Base-by-base conservation (phyloP, 2,113 vertebrate species). In the Gambusia holbrooki region DNA sequence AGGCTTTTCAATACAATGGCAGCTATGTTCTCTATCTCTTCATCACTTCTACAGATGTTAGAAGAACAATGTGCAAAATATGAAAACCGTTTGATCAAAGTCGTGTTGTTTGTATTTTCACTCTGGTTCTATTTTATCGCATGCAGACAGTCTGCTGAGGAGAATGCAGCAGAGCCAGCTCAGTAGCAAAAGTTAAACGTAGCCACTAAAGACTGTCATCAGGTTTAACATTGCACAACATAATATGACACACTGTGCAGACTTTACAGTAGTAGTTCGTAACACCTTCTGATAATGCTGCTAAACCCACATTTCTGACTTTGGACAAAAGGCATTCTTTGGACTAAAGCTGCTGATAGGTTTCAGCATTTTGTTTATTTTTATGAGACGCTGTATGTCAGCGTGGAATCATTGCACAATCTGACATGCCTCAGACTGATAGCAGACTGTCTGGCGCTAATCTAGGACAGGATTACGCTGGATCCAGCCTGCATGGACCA, bases 361-460 rank as follows among this genome's bases (percentile, higher is more conserved):
- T 60, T 17, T 62, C 37, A 30, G 9, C 17, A 3, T 8, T 40
- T 62, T 71, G 28, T 51, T 54, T 69, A 6, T 71, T 63, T 45
- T 19, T 27, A 28, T 51, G 6, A 6, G 64, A 29, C 4, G 28
- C 27, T 42, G 54, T 14, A 62, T 14, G 19, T 32, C 19, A 45
- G 17, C 17, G 6, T 30, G 25, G 10, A 15, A 5, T 15, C 29
- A 27, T 64, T 73, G 62, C 62, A 15, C 62, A 73, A 73, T 65
- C 42, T 27, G 28, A 51, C 42, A 65, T 64, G 45, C 62, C 62
- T 65, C 61, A 48, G 22, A 63, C 11, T 48, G 40, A 48, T 54
- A 27, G 62, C 42, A 73, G 72, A 58, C 72, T 51, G 62, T 65
- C 62, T 65, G 71, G 14, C 27, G 29, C 30, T 74, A 32, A 37